phyloP scores from a whole-genome alignment of 2,113 vertebrate genomes.

The Triplophysa siluroides region DNA sequence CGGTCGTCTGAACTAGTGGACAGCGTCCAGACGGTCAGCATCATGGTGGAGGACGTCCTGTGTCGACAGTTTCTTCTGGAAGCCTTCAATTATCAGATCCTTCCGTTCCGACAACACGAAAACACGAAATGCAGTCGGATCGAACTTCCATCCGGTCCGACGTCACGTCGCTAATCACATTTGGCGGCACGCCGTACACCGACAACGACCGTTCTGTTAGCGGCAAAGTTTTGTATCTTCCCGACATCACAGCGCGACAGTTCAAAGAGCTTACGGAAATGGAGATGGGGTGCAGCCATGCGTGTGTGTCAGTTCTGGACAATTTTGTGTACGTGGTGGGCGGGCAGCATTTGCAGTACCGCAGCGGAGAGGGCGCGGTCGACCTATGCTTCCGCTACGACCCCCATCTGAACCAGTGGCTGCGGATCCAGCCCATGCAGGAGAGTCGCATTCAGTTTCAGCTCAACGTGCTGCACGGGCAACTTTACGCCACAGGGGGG shows the following conservation, averaged over 20 bases:
- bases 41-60: conserved; percentile 94
- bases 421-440: conserved; percentile 91
- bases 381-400: conserved; percentile 91
- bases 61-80: conserved; percentile 94
- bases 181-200: conserved; percentile 93
- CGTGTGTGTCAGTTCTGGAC: conserved; percentile 89
- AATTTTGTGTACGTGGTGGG: conserved; percentile 96
- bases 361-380: conserved; percentile 92
- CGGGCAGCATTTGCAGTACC: conserved; percentile 93
- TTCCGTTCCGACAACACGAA: conserved; percentile 94
- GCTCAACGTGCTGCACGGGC: conserved; percentile 80
- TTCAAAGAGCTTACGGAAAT: conserved; percentile 91
- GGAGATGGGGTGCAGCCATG: conserved; percentile 92
- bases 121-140: conserved; percentile 92
- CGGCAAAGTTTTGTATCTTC: conserved; percentile 84
- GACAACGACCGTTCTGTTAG: conserved; percentile 93
- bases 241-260: conserved; percentile 78
- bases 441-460: conserved; percentile 97
- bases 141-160: conserved; percentile 88
- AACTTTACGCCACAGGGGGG: conserved; percentile 90
- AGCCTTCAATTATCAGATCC: conserved; percentile 97
- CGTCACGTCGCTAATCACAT: conserved; percentile 82
- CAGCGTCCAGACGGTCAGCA: conserved; percentile 88
- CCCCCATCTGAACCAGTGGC: conserved; percentile 89
- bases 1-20: conserved; percentile 93